Conservation (phyloP, 2,113 vertebrate genomes). For the Arizona elegans region DNA sequence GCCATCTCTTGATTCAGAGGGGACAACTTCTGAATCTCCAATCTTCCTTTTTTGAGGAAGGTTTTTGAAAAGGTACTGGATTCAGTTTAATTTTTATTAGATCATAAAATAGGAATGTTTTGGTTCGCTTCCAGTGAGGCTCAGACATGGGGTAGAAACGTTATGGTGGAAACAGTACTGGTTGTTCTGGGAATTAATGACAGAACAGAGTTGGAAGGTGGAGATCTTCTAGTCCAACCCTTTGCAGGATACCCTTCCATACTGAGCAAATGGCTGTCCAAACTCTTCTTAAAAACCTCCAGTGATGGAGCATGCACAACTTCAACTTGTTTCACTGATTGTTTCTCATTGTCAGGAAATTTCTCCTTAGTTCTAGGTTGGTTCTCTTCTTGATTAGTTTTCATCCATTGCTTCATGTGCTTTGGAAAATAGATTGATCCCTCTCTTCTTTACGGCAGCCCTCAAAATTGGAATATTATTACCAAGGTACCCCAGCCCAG, state of each 20-base stretch:
- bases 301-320: neutral
- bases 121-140: neutral
- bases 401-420: neutral
- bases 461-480: neutral
- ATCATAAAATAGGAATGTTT: neutral
- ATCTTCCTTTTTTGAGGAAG: neutral
- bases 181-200: neutral
- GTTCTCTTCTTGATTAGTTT: neutral
- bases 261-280: neutral
- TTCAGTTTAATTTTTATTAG: neutral
- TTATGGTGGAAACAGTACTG: neutral
- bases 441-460: neutral
- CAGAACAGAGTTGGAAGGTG: neutral
- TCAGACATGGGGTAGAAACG: neutral
- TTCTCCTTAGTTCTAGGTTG: neutral
- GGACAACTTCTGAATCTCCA: neutral
- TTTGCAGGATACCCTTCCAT: neutral
- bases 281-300: neutral
- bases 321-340: neutral
- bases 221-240: neutral
- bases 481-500: neutral
- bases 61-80: neutral
- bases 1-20: neutral
- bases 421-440: neutral
- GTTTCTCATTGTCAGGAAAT: neutral